Percentiles rank a stretch among this genome's conserved stretches.
phyloP scores from a whole-genome alignment of 2,797 vertebrate species.

The Potorous gilbertii region DNA sequence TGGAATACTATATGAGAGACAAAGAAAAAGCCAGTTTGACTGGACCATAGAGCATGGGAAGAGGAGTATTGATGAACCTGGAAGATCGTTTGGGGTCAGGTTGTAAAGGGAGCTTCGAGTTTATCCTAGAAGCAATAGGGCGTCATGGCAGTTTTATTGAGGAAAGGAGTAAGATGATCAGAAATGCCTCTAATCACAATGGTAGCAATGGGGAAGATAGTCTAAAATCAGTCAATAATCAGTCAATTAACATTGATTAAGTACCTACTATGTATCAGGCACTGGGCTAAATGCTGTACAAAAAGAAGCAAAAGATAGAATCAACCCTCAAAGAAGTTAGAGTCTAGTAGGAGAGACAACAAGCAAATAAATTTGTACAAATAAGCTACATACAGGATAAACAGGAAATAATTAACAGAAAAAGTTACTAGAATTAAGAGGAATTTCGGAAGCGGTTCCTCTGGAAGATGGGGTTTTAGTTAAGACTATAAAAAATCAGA shows the following conservation, averaged over 20 bases:
- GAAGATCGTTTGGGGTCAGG: neutral
- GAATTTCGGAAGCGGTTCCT: neutral
- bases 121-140: neutral
- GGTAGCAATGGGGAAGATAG: neutral
- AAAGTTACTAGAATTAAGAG: neutral
- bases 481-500: neutral
- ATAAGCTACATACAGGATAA: neutral
- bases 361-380: neutral
- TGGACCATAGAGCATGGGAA: neutral
- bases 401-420: neutral
- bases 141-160: neutral
- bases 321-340: neutral
- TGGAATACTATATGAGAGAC: neutral
- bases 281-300: neutral
- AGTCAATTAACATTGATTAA: neutral
- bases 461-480: neutral
- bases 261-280: neutral
- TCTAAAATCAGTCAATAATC: neutral
- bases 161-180: neutral
- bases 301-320: neutral
- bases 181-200: neutral
- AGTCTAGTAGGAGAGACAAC: neutral
- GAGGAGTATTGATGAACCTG: neutral
- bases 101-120: neutral
- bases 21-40: neutral